Conservation (phyloP, 1,140 invertebrate species). For the Drosophila aff. region DNA sequence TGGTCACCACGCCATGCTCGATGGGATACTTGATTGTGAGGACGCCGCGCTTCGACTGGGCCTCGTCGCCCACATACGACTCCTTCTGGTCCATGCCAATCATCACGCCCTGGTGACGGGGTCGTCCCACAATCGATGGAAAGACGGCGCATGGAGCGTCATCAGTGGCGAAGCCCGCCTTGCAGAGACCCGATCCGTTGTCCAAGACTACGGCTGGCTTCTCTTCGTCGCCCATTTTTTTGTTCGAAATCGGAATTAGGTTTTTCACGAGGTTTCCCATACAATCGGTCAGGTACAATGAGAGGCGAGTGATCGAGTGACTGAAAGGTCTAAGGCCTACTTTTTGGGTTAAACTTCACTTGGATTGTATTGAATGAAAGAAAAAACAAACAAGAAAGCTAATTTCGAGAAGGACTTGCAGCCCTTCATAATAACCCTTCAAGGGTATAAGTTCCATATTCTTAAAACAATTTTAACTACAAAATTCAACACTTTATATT, state of each 20-base stretch:
- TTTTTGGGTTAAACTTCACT: background rate
- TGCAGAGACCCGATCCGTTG: slow-evolving; percentile 7
- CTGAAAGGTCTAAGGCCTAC: background rate
- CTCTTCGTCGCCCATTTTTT: slow-evolving; percentile 3
- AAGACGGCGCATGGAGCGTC: background rate
- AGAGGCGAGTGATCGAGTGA: too few relatives aligned
- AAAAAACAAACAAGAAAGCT: too few relatives aligned
- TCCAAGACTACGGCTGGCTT: background rate
- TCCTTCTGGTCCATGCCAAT: background rate
- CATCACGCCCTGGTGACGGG: slow-evolving; percentile 3
- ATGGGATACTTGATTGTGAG: slow-evolving; percentile 9
- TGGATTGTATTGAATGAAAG: background rate
- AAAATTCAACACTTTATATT: background rate
- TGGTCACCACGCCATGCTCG: slow-evolving; percentile 8
- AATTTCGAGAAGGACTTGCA: too few relatives aligned
- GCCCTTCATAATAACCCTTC: too few relatives aligned
- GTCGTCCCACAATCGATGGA: slow-evolving; percentile 1
- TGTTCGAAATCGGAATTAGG: background rate
- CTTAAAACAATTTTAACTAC: too few relatives aligned
- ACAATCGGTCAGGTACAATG: background rate
- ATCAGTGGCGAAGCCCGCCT: slow-evolving; percentile 6
- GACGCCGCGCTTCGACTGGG: slow-evolving; percentile 1
- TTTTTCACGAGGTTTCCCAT: slow-evolving; percentile 1
- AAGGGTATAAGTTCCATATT: too few relatives aligned
- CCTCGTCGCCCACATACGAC: slow-evolving; percentile 12